Base-by-base conservation (phyloP, 2,888 invertebrate genomes). In the Tipula lateralis region DNA sequence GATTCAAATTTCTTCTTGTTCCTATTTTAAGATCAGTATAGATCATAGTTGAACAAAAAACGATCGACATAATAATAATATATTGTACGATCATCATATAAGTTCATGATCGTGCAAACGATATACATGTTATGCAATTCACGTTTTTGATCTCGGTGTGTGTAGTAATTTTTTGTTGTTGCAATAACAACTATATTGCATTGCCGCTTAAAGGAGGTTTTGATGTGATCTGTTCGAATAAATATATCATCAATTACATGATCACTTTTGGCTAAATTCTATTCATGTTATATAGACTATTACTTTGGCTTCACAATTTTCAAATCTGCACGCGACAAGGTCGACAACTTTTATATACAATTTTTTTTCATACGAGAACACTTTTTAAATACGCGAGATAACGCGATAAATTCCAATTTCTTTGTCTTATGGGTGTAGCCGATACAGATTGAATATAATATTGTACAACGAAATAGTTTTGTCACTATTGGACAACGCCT, bases 401-500 rank as follows among this genome's bases (percentile, higher is more conserved):
- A 24, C 24, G 66, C 66, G 24, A 24, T 66, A 19, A 24, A 66
- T 24, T 66, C 44, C 24, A 66, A 66, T 66, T 66, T 66, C 66
- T 66, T 66, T 66, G 66, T 66, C 9, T 66, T 44, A 16, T 66
- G 44, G 44, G 44, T 24, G 24, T 7, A 24, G 24, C 24, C 7
- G 1, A 66, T 66, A n/a, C 24, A 66, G 24, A 66, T 66, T 66
- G 24, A 19, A 66, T 66, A 66, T n/a, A 50, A 19, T 3, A 50
- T 6, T 24, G 66, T 24, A 66, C 24, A 66, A 66, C 66, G 24
- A 19, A 24, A 66, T 24, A 44, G 66, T 66, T 24, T 66, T 66
- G 66, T 66, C 66, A 66, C 66, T 9, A 66, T 66, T 66, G 66
- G 66, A 66, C 66, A 24, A 66, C 66, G 66, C 66, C 66, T 66